These are phyloP conservation scores for Cichladusa arquata DNA, from an alignment of 2,113 vertebrate genomes.

Conservation along the genomic window DNA sequence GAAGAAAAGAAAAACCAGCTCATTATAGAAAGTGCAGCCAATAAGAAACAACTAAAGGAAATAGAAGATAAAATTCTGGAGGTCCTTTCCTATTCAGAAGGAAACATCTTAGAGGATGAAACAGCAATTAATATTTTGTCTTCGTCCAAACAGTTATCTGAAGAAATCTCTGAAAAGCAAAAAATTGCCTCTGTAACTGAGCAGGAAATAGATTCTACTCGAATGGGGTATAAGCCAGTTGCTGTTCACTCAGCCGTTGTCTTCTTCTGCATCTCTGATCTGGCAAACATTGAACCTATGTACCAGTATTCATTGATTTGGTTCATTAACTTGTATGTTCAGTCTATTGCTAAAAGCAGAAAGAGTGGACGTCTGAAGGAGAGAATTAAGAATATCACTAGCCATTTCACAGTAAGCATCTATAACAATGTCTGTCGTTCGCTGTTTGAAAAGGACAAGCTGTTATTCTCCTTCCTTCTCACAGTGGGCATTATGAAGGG, in stretches of 20 bases:
- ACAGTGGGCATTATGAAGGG: conserved; percentile 88
- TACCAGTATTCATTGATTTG: conserved; percentile 91
- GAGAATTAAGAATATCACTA: conserved; percentile 79
- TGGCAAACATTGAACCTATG: conserved; percentile 93
- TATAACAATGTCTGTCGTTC: conserved; percentile 91
- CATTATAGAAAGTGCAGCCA: conserved; percentile 87
- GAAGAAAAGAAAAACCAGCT: conserved; percentile 91
- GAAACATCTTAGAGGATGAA: conserved; percentile 93
- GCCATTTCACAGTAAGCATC: conserved; percentile 86
- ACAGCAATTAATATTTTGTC: conserved; percentile 87
- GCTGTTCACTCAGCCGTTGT: conserved; percentile 86
- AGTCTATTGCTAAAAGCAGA: conserved; percentile 80
- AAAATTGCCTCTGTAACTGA: conserved; percentile 85
- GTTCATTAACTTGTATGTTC: conserved; percentile 89
- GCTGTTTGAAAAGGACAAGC: conserved; percentile 92
- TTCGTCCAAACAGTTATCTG: conserved; percentile 86
- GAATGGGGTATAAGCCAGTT: conserved; percentile 90
- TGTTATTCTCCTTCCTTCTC: conserved; percentile 90
- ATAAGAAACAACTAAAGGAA: conserved; percentile 90
- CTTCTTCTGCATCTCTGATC: conserved; percentile 92
- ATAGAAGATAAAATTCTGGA: conserved; percentile 91
- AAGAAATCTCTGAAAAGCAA: conserved; percentile 91
- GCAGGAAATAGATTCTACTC: conserved; percentile 85
- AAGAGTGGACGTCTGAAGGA: conserved; percentile 75
- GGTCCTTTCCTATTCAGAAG: conserved; percentile 85